Percentiles rank a stretch among this genome's conserved stretches.
Evolutionary conservation across 2,888 invertebrate species (phyloP).

Genomic region (Clanis bilineata): DNA sequence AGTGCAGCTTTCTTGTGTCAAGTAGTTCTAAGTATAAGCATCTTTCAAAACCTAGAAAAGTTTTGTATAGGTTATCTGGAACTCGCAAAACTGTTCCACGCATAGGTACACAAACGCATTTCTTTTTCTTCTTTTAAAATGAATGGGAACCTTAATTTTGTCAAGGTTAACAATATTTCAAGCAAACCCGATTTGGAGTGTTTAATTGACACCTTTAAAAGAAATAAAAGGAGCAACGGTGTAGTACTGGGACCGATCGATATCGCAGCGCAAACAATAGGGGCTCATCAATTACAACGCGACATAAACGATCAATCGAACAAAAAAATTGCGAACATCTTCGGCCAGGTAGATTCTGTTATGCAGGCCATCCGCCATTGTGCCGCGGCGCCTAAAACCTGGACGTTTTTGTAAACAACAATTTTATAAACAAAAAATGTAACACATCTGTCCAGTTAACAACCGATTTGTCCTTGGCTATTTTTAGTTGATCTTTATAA

Average conservation of each 20-base stretch:
- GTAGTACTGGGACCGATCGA: constrained; percentile 47
- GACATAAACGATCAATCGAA: constrained; percentile 45
- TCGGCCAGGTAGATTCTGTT: constrained; percentile 63
- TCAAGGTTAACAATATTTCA: constrained; percentile 11
- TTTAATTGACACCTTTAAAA: constrained; percentile 34
- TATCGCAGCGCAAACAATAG: constrained; percentile 59
- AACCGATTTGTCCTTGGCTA: constrained; percentile 29
- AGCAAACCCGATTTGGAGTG: constrained; percentile 26
- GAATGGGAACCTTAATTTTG: neutral
- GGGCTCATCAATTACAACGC: constrained; percentile 59
- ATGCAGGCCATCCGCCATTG: constrained; percentile 65
- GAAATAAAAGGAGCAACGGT: constrained; percentile 35
- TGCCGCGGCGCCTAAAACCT: constrained; percentile 64
- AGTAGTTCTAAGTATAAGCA: no score
- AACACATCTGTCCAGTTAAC: constrained; percentile 38
- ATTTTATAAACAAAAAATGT: constrained; percentile 44
- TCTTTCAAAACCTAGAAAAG: no score
- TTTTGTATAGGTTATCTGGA: no score
- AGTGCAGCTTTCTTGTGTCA: no score
- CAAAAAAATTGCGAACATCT: constrained; percentile 60
- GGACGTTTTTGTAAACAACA: constrained; percentile 51
- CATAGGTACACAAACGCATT: no score
- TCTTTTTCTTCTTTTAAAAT: no score
- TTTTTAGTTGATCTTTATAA: constrained; percentile 23
- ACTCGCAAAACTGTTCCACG: no score